These are phyloP conservation scores for Apteryx owenii DNA, from an alignment of 2,113 vertebrate genomes.

Conservation along the genomic window DNA sequence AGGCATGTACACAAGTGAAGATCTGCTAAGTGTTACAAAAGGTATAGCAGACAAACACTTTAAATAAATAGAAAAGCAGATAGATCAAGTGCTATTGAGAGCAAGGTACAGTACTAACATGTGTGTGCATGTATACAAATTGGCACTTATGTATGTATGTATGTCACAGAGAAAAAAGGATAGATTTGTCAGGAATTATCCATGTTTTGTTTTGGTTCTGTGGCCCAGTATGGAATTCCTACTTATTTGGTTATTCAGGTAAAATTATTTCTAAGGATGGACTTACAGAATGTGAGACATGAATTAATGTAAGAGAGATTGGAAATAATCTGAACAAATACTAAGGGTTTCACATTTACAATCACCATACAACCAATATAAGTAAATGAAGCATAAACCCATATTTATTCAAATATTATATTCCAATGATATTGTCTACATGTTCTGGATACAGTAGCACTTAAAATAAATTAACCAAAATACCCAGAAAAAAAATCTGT, in stretches of 20 bases:
- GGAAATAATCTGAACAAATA: not conserved
- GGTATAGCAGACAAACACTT: not conserved
- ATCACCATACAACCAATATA: not conserved
- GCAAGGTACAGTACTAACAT: not conserved
- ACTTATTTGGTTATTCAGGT: not conserved
- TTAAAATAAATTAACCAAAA: not conserved
- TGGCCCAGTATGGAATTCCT: rapidly evolving
- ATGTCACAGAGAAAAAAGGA: not conserved
- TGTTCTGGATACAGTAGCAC: not conserved
- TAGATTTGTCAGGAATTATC: not conserved
- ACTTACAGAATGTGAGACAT: not conserved
- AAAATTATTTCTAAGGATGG: not conserved
- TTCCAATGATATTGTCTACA: not conserved
- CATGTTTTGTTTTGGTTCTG: not conserved
- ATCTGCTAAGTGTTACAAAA: not conserved
- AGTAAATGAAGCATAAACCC: not conserved
- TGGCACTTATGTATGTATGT: not conserved
- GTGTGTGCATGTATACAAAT: not conserved
- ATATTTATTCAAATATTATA: not conserved
- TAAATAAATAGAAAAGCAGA: not conserved
- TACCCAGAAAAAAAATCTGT: not conserved
- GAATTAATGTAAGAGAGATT: not conserved
- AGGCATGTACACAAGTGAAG: not conserved
- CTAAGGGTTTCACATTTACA: not conserved
- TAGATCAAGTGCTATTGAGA: not conserved